A percentile compares a stretch with the other conserved stretches of the same genome.
Evolutionary conservation across 2,797 vertebrate species (phyloP).

Genomic region (Vireo griseus): DNA sequence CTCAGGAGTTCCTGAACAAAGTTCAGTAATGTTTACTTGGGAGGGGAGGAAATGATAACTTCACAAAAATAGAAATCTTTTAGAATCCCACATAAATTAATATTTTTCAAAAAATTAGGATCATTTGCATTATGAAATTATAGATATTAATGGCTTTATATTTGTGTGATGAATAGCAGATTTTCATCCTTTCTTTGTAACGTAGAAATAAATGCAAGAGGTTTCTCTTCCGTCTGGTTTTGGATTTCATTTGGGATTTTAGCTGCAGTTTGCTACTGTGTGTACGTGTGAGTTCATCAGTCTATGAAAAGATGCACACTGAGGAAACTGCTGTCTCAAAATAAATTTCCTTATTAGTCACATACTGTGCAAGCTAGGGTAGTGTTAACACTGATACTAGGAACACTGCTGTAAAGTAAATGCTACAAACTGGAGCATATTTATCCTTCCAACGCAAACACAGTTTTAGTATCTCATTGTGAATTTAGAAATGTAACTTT

Average conservation of each 20-base stretch:
- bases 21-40: background rate
- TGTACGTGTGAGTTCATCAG: background rate
- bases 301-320: background rate
- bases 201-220: background rate
- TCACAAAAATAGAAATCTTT: background rate
- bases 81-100: background rate
- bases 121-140: background rate
- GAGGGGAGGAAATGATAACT: background rate
- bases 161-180: background rate
- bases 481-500: background rate
- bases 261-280: background rate
- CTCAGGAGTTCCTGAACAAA: background rate
- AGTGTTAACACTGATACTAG: background rate
- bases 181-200: background rate
- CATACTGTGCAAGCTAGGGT: background rate
- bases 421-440: background rate
- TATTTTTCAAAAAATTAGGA: background rate
- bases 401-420: background rate
- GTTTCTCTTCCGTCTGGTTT: background rate
- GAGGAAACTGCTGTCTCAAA: conserved; percentile 5
- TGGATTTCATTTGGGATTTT: conserved; percentile 17
- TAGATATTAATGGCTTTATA: background rate
- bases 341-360: conserved; percentile 50
- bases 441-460: conserved; percentile 14
- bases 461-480: background rate